A percentile compares a stretch with the other conserved stretches of the same genome.
phyloP scores from a whole-genome alignment of 2,888 invertebrate genomes.

The Ichneumoninae sp. region DNA sequence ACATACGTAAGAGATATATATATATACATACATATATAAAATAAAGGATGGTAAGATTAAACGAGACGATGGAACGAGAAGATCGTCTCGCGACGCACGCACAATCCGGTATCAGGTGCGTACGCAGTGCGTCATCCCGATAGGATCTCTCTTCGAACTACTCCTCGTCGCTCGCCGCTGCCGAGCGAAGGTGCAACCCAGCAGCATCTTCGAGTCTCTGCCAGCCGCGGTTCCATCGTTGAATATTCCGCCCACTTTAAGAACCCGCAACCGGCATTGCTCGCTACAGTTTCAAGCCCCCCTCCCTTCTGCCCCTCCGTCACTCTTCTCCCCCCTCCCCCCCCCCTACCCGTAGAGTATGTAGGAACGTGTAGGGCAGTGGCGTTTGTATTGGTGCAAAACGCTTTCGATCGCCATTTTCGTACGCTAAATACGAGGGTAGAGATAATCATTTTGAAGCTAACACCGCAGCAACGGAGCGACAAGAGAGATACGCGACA shows the following conservation, averaged over 20 bases:
- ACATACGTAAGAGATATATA: background rate
- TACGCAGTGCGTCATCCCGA: slow-evolving; percentile 83
- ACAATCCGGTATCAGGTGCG: slow-evolving; percentile 82
- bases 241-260: slow-evolving; percentile 81
- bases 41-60: slow-evolving; percentile 31
- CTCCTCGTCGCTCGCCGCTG: slow-evolving; percentile 61
- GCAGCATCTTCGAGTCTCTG: slow-evolving; percentile 22
- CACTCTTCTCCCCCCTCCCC: too few relatives aligned
- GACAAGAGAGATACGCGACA: slow-evolving; percentile 11
- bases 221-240: slow-evolving; percentile 50
- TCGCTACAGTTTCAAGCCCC: background rate
- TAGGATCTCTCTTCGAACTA: slow-evolving; percentile 78
- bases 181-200: slow-evolving; percentile 36
- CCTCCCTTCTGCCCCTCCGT: background rate
- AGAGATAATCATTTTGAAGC: slow-evolving; percentile 67
- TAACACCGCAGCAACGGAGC: slow-evolving; percentile 15
- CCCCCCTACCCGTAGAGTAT: background rate
- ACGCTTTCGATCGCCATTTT: slow-evolving; percentile 65
- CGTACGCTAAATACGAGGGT: slow-evolving; percentile 64
- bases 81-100: slow-evolving; percentile 66
- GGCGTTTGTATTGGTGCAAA: slow-evolving; percentile 16
- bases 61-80: slow-evolving; percentile 49
- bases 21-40: background rate
- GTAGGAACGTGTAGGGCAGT: background rate
- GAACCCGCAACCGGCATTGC: slow-evolving; percentile 42